phyloP scores from a whole-genome alignment of 1,140 invertebrate species.

The Pseudoatta argentina region DNA sequence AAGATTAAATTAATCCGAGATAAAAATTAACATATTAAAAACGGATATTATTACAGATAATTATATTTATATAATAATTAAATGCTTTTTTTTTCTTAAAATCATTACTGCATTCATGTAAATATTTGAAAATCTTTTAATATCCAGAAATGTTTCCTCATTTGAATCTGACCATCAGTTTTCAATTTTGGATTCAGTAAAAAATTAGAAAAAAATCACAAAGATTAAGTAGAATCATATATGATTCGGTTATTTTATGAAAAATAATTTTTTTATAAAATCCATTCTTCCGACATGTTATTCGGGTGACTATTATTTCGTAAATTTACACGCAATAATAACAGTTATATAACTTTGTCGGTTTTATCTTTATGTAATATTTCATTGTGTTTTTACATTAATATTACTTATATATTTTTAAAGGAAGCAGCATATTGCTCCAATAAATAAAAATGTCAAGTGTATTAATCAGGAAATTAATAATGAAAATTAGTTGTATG shows the following conservation, averaged over 20 bases:
- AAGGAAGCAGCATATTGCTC: background rate
- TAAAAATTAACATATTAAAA: no score
- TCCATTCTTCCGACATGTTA: background rate
- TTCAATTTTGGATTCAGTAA: no score
- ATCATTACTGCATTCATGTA: no score
- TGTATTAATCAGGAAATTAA: slow-evolving; percentile 1
- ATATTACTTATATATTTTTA: background rate
- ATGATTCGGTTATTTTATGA: background rate
- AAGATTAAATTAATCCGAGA: no score
- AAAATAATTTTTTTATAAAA: background rate
- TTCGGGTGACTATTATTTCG: background rate
- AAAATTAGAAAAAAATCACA: no score
- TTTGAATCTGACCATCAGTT: no score
- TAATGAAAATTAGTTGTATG: slow-evolving; percentile 1
- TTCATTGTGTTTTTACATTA: background rate
- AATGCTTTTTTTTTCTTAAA: no score
- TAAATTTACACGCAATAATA: background rate
- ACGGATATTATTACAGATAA: no score
- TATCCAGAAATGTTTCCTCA: no score
- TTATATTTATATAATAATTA: no score
- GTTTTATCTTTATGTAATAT: background rate
- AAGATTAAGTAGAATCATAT: no score
- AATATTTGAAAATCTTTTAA: no score
- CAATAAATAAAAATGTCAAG: slow-evolving; percentile 19
- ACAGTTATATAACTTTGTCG: background rate